These are phyloP conservation scores for Synodontis membranacea DNA, from an alignment of 2,113 vertebrate genomes.

Conservation along the genomic window DNA sequence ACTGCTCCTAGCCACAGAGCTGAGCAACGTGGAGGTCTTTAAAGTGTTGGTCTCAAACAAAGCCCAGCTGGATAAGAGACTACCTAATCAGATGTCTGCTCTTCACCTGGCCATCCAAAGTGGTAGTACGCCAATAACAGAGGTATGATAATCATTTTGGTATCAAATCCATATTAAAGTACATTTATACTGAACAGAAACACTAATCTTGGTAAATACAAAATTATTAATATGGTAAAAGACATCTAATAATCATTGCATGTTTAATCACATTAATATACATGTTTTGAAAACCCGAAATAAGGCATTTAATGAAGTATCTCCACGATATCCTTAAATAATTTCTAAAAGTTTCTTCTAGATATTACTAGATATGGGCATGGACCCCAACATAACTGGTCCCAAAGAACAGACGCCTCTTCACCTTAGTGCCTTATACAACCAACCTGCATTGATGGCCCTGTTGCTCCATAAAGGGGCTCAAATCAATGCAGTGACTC, in stretches of 20 bases:
- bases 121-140: slow-evolving; percentile 63
- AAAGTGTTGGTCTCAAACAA: slow-evolving; percentile 64
- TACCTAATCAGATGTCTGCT: slow-evolving; percentile 68
- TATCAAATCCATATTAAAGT: not conserved
- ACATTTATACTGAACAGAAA: not conserved
- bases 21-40: slow-evolving; percentile 70
- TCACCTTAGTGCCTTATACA: slow-evolving; percentile 68
- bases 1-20: slow-evolving; percentile 73
- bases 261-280: not conserved
- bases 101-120: slow-evolving; percentile 73
- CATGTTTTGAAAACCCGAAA: not conserved
- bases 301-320: not conserved
- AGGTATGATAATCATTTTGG: slow-evolving; percentile 28
- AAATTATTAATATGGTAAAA: not conserved
- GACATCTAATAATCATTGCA: not conserved
- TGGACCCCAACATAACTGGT: slow-evolving; percentile 67
- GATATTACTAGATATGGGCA: slow-evolving; percentile 66
- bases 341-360: not conserved
- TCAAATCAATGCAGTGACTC: slow-evolving; percentile 65
- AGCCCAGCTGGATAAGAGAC: slow-evolving; percentile 61
- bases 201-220: not conserved
- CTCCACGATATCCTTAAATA: not conserved
- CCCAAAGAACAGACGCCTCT: slow-evolving; percentile 67
- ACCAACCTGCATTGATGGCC: slow-evolving; percentile 53
- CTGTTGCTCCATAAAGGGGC: slow-evolving; percentile 68